phyloP scores from a whole-genome alignment of 2,113 vertebrate species.

The Stercorarius parasiticus region DNA sequence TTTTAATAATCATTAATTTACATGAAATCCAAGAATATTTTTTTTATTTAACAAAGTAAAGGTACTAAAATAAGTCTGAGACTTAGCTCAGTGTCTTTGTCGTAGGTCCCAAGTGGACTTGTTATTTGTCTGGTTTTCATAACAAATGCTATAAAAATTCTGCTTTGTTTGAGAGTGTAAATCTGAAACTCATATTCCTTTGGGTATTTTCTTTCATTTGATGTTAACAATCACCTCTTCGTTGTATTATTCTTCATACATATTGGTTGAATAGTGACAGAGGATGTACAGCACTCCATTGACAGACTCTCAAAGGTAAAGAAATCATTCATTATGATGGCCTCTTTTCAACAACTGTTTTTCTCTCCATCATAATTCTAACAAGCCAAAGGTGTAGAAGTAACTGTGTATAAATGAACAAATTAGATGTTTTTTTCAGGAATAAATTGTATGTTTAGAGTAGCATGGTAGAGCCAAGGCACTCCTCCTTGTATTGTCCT shows the following conservation, averaged over 20 bases:
- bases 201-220: slow-evolving; percentile 25
- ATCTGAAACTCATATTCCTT: background rate
- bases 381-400: background rate
- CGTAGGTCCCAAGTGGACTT: background rate
- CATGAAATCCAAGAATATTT: background rate
- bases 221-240: background rate
- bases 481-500: background rate
- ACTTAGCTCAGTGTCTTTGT: background rate
- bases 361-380: background rate
- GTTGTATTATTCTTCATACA: slow-evolving; percentile 13
- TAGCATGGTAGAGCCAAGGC: background rate
- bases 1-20: background rate
- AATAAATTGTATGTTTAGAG: background rate
- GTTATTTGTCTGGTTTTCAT: slow-evolving; percentile 36
- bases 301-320: background rate
- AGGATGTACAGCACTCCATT: background rate
- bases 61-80: background rate
- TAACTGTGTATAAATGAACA: background rate
- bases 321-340: background rate
- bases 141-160: slow-evolving; percentile 29
- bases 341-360: background rate
- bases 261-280: slow-evolving; percentile 14
- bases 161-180: background rate
- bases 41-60: slow-evolving; percentile 8
- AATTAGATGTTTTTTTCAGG: background rate